These are phyloP conservation scores for Atherinomorus stipes DNA, from an alignment of 2,113 vertebrate genomes.

Conservation along the genomic window DNA sequence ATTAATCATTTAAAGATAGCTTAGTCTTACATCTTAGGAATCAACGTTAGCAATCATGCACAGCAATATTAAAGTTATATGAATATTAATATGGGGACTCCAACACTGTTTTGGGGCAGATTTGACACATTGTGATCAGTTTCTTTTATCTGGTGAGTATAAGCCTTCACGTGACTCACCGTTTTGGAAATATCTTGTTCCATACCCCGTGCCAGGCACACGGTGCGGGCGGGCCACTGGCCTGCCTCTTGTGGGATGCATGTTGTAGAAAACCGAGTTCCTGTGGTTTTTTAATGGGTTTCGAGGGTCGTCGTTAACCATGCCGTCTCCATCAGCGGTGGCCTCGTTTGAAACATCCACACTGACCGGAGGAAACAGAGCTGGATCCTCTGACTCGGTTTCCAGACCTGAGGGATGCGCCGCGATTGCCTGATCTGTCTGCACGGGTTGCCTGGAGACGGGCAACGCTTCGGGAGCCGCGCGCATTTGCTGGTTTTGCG, in stretches of 20 bases:
- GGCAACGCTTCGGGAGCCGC: slow-evolving; percentile 8
- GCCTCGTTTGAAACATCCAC: slow-evolving; percentile 50
- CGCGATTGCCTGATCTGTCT: slow-evolving; percentile 32
- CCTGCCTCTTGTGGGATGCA: slow-evolving; percentile 69
- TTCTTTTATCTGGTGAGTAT: not conserved
- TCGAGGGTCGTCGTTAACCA: slow-evolving; percentile 81
- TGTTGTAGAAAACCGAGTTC: slow-evolving; percentile 84
- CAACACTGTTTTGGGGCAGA: not conserved
- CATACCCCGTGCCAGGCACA: slow-evolving; percentile 78
- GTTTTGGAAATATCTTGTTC: slow-evolving; percentile 84
- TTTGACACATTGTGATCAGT: not conserved
- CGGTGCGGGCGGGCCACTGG: slow-evolving; percentile 56
- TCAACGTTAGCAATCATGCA: too few species aligned
- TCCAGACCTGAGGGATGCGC: not conserved
- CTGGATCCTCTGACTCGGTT: slow-evolving; percentile 18
- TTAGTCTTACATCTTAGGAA: too few species aligned
- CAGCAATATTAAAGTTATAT: not conserved
- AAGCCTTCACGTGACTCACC: slow-evolving; percentile 67
- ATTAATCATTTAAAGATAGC: too few species aligned
- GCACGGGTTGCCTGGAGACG: slow-evolving; percentile 43
- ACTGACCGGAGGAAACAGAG: not conserved
- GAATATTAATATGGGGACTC: not conserved
- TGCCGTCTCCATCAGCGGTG: slow-evolving; percentile 43
- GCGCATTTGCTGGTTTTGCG: slow-evolving; percentile 43
- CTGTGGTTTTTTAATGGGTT: slow-evolving; percentile 75